phyloP scores from a whole-genome alignment of 2,888 invertebrate species.

The Caenorhabditis zanzibari region DNA sequence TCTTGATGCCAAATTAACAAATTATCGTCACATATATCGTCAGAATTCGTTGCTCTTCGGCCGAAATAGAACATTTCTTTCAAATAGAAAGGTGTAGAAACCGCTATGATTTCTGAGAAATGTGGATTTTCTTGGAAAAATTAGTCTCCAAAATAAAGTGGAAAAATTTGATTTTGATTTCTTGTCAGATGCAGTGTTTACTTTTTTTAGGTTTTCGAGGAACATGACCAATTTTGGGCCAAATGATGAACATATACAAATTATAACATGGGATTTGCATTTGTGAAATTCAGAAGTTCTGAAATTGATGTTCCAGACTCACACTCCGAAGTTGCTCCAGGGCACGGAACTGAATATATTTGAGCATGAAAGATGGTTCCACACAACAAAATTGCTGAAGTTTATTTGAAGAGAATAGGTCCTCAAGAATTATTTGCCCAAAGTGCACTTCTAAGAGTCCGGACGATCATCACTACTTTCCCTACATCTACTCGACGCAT shows the following conservation, averaged over 20 bases:
- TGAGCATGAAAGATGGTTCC: conserved; percentile 10
- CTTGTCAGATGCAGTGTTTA: not conserved
- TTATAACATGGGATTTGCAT: not conserved
- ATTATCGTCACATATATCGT: not conserved
- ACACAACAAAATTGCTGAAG: conserved; percentile 7
- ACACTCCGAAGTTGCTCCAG: not conserved
- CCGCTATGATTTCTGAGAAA: not conserved
- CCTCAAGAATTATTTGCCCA: conserved; percentile 43
- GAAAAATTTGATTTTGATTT: not conserved
- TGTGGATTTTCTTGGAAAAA: too few relatives aligned
- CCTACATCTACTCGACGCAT: conserved; percentile 5
- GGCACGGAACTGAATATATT: conserved; percentile 16
- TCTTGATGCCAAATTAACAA: conserved; percentile 10
- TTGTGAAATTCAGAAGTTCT: not conserved
- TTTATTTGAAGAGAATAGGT: not conserved
- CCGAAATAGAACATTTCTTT: conserved; percentile 7
- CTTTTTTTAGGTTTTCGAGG: too few relatives aligned
- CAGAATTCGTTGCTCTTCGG: conserved; percentile 38
- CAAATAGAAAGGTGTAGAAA: not conserved
- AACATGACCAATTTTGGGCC: not conserved
- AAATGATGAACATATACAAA: not conserved
- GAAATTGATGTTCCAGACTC: not conserved
- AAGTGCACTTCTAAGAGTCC: conserved; percentile 61
- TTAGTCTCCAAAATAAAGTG: too few relatives aligned
- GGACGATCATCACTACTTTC: conserved; percentile 21